Percentiles rank a stretch among this genome's conserved stretches.
Conservation (phyloP, 1,140 invertebrate species). For the Neelides sp. region DNA sequence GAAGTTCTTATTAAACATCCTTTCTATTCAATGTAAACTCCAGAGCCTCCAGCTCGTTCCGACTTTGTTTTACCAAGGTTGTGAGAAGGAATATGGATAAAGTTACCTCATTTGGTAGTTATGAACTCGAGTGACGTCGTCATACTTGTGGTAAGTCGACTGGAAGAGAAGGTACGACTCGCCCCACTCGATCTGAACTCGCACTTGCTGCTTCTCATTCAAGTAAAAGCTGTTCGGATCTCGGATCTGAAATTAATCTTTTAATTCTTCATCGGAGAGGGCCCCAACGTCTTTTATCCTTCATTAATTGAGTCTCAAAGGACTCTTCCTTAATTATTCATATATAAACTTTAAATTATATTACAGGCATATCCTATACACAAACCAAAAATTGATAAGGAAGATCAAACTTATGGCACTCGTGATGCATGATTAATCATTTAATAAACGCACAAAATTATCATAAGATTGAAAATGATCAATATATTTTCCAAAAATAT, state of each 20-base stretch:
- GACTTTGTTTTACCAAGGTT: conserved; percentile 1
- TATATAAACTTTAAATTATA: too few species aligned
- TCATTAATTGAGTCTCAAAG: too few species aligned
- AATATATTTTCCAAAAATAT: too few species aligned
- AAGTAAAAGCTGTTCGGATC: conserved; percentile 61
- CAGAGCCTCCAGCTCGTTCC: conserved; percentile 2
- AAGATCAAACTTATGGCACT: too few species aligned
- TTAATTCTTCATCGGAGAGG: neutral
- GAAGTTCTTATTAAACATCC: conserved; percentile 1
- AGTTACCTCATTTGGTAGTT: conserved; percentile 73
- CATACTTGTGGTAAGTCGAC: conserved; percentile 74
- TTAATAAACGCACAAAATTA: too few species aligned
- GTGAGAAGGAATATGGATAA: neutral
- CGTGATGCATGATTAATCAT: too few species aligned
- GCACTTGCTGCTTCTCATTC: conserved; percentile 59
- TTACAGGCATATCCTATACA: too few species aligned
- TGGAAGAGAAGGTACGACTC: conserved; percentile 72
- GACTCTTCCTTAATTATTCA: too few species aligned
- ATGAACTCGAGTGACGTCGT: conserved; percentile 68
- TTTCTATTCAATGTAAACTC: neutral
- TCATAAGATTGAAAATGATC: too few species aligned
- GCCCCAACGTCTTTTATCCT: too few species aligned
- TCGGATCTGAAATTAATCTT: conserved; percentile 39
- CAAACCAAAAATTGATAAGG: too few species aligned
- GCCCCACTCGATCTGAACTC: conserved; percentile 71